Base-by-base conservation (phyloP, 2,888 invertebrate species). In the Exocentrus adspersus region DNA sequence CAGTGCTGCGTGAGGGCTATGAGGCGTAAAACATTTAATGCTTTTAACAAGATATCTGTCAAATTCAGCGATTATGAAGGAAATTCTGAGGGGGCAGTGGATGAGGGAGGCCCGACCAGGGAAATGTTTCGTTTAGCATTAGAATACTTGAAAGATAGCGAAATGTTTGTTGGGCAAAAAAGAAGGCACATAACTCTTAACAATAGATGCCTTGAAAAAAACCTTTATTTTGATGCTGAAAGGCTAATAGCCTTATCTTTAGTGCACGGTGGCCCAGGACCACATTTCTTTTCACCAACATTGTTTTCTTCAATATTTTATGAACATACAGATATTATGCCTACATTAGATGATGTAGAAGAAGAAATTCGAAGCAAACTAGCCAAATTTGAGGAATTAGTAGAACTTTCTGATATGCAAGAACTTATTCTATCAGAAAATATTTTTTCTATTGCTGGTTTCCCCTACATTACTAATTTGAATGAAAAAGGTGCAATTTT, bases 91-190 rank as follows among this genome's bases (percentile, higher is more conserved):
- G 70, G 70, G 24, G 71, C 71, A 10, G 61, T 71, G 28, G 71
- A 71, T 63, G 52, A 56, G 32, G 68, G 71, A 32, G 71, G 71
- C 43, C 71, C 71, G 3, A 62, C 62, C 12, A 46, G 69, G n/a
- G 70, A 71, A 64, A 50, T 69, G 59, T 69, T 69, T 30, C 58
- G 69, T 58, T 60, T 70, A 54, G 37, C 53, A 48, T 17, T 69
- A 24, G 52, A 52, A 7, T 63, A 24, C 46, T 17, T 67, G 5
- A 5, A 53, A 67, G 50, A 67, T 28, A 64, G 65, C 53, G 20
- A 19, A n/a, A 21, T 69, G 21, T 68, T 68, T 60, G 19, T 14
- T 17, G 65, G 67, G 6, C 19, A 17, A 12, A 17, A 43, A 17
- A 19, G 62, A 20, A 69, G 68, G 65, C 51, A 66, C 59, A 56